Evolutionary conservation across 2,797 vertebrate species (phyloP).

Genomic region (Epinephelus malabaricus): DNA sequence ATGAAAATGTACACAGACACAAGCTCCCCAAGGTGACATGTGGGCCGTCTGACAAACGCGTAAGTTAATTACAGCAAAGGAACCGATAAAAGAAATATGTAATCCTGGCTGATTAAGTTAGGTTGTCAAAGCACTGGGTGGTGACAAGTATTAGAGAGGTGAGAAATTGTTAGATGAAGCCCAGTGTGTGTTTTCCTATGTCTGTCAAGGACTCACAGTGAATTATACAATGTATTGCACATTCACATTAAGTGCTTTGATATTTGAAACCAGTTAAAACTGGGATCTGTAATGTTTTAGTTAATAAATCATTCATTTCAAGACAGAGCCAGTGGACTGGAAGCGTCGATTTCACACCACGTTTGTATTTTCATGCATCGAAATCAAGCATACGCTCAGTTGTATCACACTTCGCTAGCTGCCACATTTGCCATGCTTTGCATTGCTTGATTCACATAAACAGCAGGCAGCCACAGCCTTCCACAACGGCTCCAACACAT

Average conservation of each 20-base stretch:
- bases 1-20: constrained; percentile 51
- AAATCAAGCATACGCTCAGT: constrained; percentile 66
- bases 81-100: constrained; percentile 80
- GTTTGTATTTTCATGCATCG: constrained; percentile 73
- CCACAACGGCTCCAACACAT: constrained; percentile 14
- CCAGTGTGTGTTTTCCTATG: constrained; percentile 58
- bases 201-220: constrained; percentile 60
- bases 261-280: constrained; percentile 56
- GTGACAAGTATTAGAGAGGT: constrained; percentile 76
- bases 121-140: constrained; percentile 69
- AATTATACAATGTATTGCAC: constrained; percentile 47
- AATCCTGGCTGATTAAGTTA: constrained; percentile 82
- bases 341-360: constrained; percentile 72
- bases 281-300: constrained; percentile 54
- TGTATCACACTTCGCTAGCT: constrained; percentile 60
- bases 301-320: constrained; percentile 69
- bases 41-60: constrained; percentile 74
- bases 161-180: constrained; percentile 80
- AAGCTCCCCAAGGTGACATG: constrained; percentile 76
- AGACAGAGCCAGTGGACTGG: constrained; percentile 63
- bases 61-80: constrained; percentile 81
- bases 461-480: constrained; percentile 42
- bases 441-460: constrained; percentile 56
- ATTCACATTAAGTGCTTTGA: constrained; percentile 51
- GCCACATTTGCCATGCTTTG: constrained; percentile 61